Percentiles rank a stretch among this genome's conserved stretches.
Evolutionary conservation across 2,113 vertebrate species (phyloP).

Genomic region (Lathamus discolor): DNA sequence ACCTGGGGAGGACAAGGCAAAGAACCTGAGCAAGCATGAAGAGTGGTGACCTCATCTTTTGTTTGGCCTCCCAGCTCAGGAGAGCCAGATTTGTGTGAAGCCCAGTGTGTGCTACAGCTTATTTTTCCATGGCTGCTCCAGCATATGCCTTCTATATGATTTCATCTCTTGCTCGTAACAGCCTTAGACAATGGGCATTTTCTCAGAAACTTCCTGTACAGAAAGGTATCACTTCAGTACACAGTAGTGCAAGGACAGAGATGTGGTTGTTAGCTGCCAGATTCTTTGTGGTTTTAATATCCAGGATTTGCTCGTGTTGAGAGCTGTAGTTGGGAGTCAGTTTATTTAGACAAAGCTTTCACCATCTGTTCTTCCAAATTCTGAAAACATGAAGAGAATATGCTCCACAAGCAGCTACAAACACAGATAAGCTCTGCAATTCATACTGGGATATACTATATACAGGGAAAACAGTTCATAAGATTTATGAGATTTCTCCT

Average conservation of each 20-base stretch:
- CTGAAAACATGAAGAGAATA: conserved; percentile 15
- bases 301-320: not conserved
- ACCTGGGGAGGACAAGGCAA: not conserved
- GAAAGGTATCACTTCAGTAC: not conserved
- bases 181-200: not conserved
- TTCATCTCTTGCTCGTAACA: not conserved
- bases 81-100: not conserved
- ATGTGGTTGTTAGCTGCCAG: not conserved
- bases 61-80: not conserved
- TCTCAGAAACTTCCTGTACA: not conserved
- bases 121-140: not conserved
- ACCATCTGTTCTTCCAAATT: conserved; percentile 19
- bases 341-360: conserved; percentile 15
- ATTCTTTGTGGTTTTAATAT: not conserved
- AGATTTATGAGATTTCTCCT: not conserved
- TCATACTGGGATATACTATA: not conserved
- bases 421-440: not conserved
- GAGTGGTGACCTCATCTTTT: not conserved
- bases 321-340: not conserved
- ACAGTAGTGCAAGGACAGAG: not conserved
- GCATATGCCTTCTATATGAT: not conserved
- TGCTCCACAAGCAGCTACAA: not conserved
- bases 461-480: not conserved
- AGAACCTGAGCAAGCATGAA: not conserved
- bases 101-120: not conserved